These are phyloP conservation scores for Scleropages formosus DNA, from an alignment of 2,797 vertebrate species.

Conservation along the genomic window DNA sequence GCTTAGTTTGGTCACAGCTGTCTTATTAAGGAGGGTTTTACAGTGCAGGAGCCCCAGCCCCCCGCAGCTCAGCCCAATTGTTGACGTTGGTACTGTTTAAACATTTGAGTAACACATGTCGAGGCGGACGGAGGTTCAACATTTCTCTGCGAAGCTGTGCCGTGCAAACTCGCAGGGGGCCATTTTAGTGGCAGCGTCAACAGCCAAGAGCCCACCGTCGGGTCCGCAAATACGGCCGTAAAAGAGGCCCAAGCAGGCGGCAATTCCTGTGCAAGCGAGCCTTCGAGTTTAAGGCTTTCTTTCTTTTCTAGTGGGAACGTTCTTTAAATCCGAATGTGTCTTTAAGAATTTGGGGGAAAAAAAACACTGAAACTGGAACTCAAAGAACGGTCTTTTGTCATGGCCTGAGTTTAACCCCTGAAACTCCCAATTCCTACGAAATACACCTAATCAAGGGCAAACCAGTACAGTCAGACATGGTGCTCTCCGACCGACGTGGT, in stretches of 20 bases:
- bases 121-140: constrained; percentile 65
- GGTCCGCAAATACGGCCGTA: constrained; percentile 67
- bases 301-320: constrained; percentile 27
- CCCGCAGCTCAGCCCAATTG: constrained; percentile 47
- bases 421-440: constrained; percentile 33
- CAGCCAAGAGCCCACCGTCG: constrained; percentile 56
- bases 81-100: constrained; percentile 68
- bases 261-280: constrained; percentile 55
- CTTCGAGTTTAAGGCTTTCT: constrained; percentile 44
- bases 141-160: constrained; percentile 70
- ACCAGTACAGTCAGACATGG: background rate
- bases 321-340: constrained; percentile 32
- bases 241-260: constrained; percentile 44
- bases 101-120: constrained; percentile 75
- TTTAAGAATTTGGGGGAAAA: constrained; percentile 4
- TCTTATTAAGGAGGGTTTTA: constrained; percentile 59
- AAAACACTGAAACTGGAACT: constrained; percentile 20
- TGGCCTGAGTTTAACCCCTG: constrained; percentile 18
- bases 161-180: constrained; percentile 61
- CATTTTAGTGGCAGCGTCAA: constrained; percentile 71
- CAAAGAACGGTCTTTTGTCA: constrained; percentile 20
- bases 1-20: constrained; percentile 59
- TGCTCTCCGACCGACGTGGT: too few relatives aligned
- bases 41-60: constrained; percentile 45
- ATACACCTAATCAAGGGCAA: constrained; percentile 20